phyloP scores from a whole-genome alignment of 2,113 vertebrate genomes.

The Speoplatyrhinus poulsoni region DNA sequence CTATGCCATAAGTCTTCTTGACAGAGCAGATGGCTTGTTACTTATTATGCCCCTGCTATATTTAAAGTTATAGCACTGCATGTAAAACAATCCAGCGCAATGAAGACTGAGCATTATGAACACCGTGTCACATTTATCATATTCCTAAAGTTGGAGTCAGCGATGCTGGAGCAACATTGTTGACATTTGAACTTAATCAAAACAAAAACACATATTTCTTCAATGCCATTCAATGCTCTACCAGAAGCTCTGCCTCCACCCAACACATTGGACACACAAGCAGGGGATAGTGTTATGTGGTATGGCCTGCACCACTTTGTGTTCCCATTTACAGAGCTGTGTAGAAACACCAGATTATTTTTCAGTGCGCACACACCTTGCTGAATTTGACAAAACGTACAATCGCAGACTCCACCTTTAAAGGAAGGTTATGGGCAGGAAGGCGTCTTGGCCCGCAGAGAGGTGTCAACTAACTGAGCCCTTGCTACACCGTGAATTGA shows the following conservation, averaged over 20 bases:
- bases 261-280: too few relatives aligned
- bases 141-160: neutral
- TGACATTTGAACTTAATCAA: too few relatives aligned
- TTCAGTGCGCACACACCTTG: too few relatives aligned
- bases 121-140: neutral
- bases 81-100: neutral
- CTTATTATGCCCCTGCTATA: neutral
- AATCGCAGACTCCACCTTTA: neutral
- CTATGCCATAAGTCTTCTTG: neutral
- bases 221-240: too few relatives aligned
- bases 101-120: neutral
- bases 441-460: neutral
- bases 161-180: too few relatives aligned
- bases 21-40: neutral
- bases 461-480: slow-evolving; percentile 17
- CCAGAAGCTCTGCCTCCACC: too few relatives aligned
- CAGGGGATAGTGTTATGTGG: too few relatives aligned
- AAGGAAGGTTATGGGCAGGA: slow-evolving; percentile 16
- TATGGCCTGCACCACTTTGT: too few relatives aligned
- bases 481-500: slow-evolving; percentile 50
- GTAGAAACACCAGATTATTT: too few relatives aligned
- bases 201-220: too few relatives aligned
- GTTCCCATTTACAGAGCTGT: too few relatives aligned
- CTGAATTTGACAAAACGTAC: too few relatives aligned
- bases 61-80: neutral